phyloP scores from a whole-genome alignment of 2,797 vertebrate species.

The Cynodonichthys magdalenae region DNA sequence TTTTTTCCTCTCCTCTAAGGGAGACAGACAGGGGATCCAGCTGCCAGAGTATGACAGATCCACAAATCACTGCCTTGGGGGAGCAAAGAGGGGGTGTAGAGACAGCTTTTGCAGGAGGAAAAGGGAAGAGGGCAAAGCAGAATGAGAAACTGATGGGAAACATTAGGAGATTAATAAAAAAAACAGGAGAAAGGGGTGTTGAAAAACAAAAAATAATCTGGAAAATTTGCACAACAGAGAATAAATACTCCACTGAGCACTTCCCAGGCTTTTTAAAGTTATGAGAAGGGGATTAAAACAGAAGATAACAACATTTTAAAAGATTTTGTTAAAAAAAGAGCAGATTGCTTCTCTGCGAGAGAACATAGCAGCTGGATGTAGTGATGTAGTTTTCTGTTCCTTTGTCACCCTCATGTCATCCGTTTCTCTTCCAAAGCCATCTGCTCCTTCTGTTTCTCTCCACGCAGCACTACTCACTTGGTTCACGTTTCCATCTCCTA shows the following conservation, averaged over 20 bases:
- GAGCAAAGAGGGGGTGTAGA: constrained; percentile 33
- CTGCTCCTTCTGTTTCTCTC: constrained; percentile 52
- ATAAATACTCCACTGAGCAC: not conserved
- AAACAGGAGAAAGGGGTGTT: constrained; percentile 7
- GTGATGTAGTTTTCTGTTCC: constrained; percentile 40
- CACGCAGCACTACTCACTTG: constrained; percentile 5
- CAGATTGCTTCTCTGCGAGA: constrained; percentile 49
- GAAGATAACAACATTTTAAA: constrained; percentile 10
- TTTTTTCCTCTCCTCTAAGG: constrained; percentile 35
- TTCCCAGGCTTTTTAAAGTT: constrained; percentile 10
- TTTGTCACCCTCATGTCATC: constrained; percentile 55
- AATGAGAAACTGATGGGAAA: constrained; percentile 3
- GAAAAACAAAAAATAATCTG: constrained; percentile 2
- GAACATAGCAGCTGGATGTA: constrained; percentile 50
- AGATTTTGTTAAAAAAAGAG: constrained; percentile 23
- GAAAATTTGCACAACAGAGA: not conserved
- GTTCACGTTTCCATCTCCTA: constrained; percentile 18
- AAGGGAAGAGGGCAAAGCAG: not conserved
- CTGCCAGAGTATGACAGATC: constrained; percentile 64
- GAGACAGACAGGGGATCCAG: constrained; percentile 61
- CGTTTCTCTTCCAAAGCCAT: constrained; percentile 51
- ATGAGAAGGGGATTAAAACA: constrained; percentile 4
- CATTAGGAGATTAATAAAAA: constrained; percentile 21
- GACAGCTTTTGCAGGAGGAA: constrained; percentile 12
- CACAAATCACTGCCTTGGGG: constrained; percentile 68